Conservation (phyloP, 2,113 vertebrate species). For the Sitta europaea region DNA sequence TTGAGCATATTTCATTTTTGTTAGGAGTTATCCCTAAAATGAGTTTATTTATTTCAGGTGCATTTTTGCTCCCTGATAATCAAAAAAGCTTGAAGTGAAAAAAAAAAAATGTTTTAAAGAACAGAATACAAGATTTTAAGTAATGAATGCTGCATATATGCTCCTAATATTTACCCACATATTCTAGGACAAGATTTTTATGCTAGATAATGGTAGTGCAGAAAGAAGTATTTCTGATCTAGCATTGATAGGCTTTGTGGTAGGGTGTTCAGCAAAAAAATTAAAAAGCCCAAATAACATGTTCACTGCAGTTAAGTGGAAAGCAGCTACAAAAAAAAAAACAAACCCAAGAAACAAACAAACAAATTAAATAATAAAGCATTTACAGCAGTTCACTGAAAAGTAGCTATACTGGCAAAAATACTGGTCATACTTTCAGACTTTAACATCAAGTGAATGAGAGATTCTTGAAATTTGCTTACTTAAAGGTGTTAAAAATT, state of each 20-base stretch:
- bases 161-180: neutral
- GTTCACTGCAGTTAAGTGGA: neutral
- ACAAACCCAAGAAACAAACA: too few species aligned
- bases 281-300: neutral
- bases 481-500: neutral
- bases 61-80: neutral
- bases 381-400: neutral
- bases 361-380: neutral
- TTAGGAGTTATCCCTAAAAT: neutral
- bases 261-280: neutral
- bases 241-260: neutral
- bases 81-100: neutral
- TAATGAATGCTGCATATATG: neutral
- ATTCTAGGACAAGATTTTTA: neutral
- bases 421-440: neutral
- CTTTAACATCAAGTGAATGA: neutral
- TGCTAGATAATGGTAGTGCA: accelerated
- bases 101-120: neutral
- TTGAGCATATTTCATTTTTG: neutral
- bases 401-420: neutral
- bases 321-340: neutral
- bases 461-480: neutral
- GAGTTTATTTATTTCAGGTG: neutral
- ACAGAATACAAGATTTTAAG: neutral
- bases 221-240: neutral